Percentiles rank a stretch among this genome's conserved stretches.
These are phyloP conservation scores for Eciton burchellii DNA, from an alignment of 1,140 invertebrate species.

Conservation along the genomic window DNA sequence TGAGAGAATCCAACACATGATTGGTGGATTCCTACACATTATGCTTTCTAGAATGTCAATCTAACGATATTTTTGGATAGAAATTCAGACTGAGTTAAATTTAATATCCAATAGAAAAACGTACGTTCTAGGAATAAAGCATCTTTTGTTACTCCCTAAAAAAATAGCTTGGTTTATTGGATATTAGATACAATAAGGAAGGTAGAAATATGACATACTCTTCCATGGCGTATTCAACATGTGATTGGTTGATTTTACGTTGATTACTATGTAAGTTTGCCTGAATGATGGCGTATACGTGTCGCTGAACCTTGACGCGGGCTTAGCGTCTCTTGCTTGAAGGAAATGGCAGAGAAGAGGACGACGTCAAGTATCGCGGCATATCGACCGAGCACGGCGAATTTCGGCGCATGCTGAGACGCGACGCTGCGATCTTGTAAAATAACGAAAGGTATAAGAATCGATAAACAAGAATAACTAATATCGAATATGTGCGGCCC, in stretches of 20 bases:
- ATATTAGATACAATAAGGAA: no score
- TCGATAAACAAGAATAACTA: conserved; percentile 17
- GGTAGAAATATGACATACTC: no score
- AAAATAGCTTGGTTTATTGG: no score
- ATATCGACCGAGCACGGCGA: conserved; percentile 83
- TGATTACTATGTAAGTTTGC: neutral
- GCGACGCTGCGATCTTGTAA: conserved; percentile 36
- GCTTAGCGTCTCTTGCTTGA: conserved; percentile 74
- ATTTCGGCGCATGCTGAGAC: conserved; percentile 17
- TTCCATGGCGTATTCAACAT: no score
- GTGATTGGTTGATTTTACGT: neutral
- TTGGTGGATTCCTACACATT: no score
- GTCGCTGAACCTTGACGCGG: neutral
- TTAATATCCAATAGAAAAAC: no score
- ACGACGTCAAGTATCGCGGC: conserved; percentile 61
- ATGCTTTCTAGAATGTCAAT: no score
- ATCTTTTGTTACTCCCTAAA: no score
- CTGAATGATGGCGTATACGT: neutral
- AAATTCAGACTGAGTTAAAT: no score
- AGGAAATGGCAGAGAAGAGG: conserved; percentile 73
- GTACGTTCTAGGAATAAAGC: no score
- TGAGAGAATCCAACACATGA: no score
- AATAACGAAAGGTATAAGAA: conserved; percentile 49
- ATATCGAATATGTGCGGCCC: neutral
- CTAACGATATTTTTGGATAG: no score